Conservation (phyloP, 1,140 invertebrate genomes). For the Drosophila melanica region DNA sequence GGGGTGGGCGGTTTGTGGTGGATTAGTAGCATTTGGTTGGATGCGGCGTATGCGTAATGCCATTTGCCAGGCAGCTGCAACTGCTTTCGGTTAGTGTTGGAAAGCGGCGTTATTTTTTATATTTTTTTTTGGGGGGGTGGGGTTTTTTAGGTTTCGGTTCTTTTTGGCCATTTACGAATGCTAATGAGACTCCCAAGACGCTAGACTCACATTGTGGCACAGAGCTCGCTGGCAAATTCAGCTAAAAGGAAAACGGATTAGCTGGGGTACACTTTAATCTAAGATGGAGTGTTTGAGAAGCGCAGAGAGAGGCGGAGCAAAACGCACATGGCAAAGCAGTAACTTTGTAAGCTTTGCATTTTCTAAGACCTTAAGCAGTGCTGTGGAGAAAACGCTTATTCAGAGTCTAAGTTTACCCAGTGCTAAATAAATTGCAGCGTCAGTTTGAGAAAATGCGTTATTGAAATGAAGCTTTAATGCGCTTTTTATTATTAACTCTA, state of each 20-base stretch:
- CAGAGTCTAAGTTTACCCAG: too few relatives aligned
- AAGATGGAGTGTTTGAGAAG: neutral
- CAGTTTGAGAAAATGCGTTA: too few relatives aligned
- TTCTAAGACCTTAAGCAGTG: neutral
- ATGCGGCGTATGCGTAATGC: slow-evolving; percentile 45
- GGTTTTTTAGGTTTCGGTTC: too few relatives aligned
- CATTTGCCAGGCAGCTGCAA: neutral
- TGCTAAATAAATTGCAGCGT: too few relatives aligned
- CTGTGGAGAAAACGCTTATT: too few relatives aligned
- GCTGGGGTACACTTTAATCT: neutral
- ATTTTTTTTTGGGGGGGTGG: too few relatives aligned
- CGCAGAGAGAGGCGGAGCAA: neutral
- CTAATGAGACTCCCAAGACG: slow-evolving; percentile 20
- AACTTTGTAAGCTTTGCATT: neutral
- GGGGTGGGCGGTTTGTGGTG: neutral
- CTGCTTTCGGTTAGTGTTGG: neutral
- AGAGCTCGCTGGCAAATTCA: neutral
- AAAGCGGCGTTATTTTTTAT: neutral
- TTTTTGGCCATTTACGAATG: slow-evolving; percentile 10
- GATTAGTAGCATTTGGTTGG: slow-evolving; percentile 16
- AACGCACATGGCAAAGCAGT: neutral
- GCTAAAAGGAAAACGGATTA: neutral
- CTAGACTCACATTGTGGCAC: neutral
- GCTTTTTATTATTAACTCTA: too few relatives aligned
- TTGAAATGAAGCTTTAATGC: too few relatives aligned